These are phyloP conservation scores for Drosophila hydei DNA, from an alignment of 1,140 invertebrate species.

Conservation along the genomic window DNA sequence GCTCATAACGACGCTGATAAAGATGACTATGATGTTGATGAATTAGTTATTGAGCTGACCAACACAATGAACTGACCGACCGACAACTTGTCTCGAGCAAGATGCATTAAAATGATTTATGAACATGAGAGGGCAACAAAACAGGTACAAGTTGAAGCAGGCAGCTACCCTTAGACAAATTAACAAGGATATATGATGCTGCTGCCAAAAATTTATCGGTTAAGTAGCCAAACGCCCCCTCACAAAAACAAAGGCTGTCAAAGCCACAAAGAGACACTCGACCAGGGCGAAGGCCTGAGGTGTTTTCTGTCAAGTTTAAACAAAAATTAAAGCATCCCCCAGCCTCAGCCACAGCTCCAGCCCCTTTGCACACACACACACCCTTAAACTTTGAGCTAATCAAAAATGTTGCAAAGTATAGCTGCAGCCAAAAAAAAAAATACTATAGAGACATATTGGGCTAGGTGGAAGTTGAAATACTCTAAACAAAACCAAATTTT, in stretches of 20 bases:
- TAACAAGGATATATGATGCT: conserved; percentile 78
- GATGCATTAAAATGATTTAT: conserved; percentile 79
- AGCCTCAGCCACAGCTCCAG: neutral
- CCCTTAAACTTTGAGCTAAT: conserved; percentile 63
- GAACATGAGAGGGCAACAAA: conserved; percentile 23
- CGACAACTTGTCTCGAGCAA: conserved; percentile 59
- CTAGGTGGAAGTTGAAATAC: conserved; percentile 19
- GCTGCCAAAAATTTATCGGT: conserved; percentile 39
- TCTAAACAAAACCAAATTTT: too few species aligned
- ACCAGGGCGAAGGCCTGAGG: conserved; percentile 64
- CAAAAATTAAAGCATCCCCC: conserved; percentile 71
- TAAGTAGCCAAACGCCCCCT: conserved; percentile 55
- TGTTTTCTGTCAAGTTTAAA: conserved; percentile 73
- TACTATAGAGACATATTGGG: neutral
- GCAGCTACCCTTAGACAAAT: conserved; percentile 67
- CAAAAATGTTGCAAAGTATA: conserved; percentile 60
- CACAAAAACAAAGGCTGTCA: conserved; percentile 70
- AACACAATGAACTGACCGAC: conserved; percentile 47
- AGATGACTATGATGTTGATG: conserved; percentile 38
- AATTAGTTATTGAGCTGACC: conserved; percentile 66
- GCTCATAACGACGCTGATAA: conserved; percentile 25
- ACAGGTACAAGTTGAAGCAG: conserved; percentile 34
- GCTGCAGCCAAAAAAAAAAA: conserved; percentile 18
- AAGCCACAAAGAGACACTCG: conserved; percentile 79
- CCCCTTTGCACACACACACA: conserved; percentile 6